Base-by-base conservation (phyloP, 2,113 vertebrate species). In the Aegithalos caudatus region DNA sequence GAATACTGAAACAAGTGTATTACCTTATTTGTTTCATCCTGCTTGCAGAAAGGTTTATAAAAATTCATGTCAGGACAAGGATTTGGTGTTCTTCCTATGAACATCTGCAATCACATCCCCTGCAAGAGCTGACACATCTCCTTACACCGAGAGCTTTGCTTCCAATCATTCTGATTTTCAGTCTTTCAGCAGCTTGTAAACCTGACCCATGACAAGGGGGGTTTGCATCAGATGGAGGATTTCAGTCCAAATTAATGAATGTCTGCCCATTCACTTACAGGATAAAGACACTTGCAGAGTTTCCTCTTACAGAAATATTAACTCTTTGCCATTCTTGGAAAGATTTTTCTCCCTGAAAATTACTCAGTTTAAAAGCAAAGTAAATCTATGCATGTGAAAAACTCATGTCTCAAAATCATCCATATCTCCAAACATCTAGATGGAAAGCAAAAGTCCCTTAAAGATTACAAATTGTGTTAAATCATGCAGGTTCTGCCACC, bases 111-210 rank as follows among this genome's bases (percentile, higher is more conserved):
- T 50, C 77, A 81, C 40, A 84, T 69, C 65, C 65, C 57, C 40
- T 91, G 53, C 53, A 76, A 88, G 66, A 87, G 81, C 70, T 84
- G 89, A 96, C 93, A 76, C 61, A 87, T 88, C 86, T 81, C 60
- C 65, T 96, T 61, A 79, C 37, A 57, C 10, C 81, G 77, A 91
- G 22, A 76, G 65, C 81, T 79, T 91, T 60, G 70, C 53, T 94
- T 69, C 81, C 81, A 92, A 38, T 85, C 86, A 79, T 74, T 87
- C 81, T 10, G 29, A 95, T 91, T 91, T 84, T 81, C 57, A 77
- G 71, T 60, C 65, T 56, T 71, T 71, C 53, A 81, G 84, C 20
- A 89, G 44, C 61, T 38, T 72, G 23, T 65, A 87, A 81, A 84
- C 70, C 65, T 92, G 94, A 91, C 89, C 89, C 62, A 53, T 61